These are phyloP conservation scores for Myopa tessellatipennis DNA, from an alignment of 2,888 invertebrate genomes.

Conservation along the genomic window DNA sequence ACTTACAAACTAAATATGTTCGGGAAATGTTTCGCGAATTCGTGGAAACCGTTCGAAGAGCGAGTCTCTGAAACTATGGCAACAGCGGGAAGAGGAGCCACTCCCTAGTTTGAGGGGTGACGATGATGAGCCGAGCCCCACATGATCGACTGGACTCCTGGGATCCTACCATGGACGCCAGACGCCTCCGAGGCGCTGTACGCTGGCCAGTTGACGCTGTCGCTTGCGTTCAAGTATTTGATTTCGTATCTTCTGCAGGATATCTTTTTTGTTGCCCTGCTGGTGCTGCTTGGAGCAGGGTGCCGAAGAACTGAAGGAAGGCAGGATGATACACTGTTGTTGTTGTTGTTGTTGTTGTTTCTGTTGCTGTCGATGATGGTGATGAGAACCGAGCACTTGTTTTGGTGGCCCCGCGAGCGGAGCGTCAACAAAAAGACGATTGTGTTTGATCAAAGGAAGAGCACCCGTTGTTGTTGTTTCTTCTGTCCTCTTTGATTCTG, in stretches of 20 bases:
- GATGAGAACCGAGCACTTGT: not conserved
- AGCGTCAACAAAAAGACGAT: constrained; percentile 40
- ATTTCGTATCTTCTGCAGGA: constrained; percentile 62
- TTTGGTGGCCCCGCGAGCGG: constrained; percentile 28
- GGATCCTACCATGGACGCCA: constrained; percentile 63
- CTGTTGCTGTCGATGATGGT: constrained; percentile 5
- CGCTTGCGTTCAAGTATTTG: constrained; percentile 65
- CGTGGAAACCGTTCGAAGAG: constrained; percentile 12
- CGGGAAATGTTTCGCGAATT: constrained; percentile 17
- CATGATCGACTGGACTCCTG: not conserved
- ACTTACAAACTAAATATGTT: constrained; percentile 21
- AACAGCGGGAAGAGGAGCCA: not conserved
- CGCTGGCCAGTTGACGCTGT: constrained; percentile 57
- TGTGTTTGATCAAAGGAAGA: constrained; percentile 26
- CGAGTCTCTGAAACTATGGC: constrained; percentile 25
- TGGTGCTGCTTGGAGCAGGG: constrained; percentile 18
- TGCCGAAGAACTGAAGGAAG: constrained; percentile 24
- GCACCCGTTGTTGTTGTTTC: not conserved
- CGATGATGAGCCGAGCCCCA: not conserved
- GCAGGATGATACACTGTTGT: constrained; percentile 28
- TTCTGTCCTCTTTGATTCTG: not conserved
- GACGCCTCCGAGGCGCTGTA: constrained; percentile 54
- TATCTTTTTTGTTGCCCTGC: constrained; percentile 57
- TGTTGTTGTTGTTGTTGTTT: not conserved
- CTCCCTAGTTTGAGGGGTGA: not conserved